Conservation (phyloP, 1,140 invertebrate species). For the Mactra quadrangularis region DNA sequence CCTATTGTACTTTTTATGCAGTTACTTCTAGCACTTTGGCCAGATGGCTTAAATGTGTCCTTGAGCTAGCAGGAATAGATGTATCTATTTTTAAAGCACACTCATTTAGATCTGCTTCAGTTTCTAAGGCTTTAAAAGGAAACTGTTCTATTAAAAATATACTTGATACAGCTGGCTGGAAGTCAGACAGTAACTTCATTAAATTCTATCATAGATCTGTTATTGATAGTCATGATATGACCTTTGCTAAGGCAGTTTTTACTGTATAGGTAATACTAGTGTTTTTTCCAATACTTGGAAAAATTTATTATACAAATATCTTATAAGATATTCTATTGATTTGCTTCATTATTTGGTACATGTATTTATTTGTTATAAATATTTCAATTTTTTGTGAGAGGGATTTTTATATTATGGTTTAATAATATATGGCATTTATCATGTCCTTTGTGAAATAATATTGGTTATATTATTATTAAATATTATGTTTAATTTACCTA, state of each 20-base stretch:
- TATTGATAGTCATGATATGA: slow-evolving; percentile 22
- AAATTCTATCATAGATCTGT: too few species aligned
- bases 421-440: not conserved
- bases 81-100: slow-evolving; percentile 30
- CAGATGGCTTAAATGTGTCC: slow-evolving; percentile 19
- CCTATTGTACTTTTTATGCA: slow-evolving; percentile 13
- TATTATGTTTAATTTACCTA: not conserved
- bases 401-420: not conserved
- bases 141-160: slow-evolving; percentile 1
- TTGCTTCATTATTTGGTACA: not conserved
- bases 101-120: slow-evolving; percentile 33
- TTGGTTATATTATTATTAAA: not conserved
- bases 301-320: slow-evolving; percentile 9
- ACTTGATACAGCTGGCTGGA: too few species aligned
- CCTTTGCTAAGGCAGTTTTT: slow-evolving; percentile 10
- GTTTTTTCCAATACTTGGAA: too few species aligned
- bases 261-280: too few species aligned
- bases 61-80: slow-evolving; percentile 18
- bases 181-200: too few species aligned
- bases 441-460: not conserved
- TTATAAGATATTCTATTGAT: not conserved
- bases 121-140: slow-evolving; percentile 15
- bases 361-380: not conserved
- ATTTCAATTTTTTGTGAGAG: not conserved
- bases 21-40: slow-evolving; percentile 38